A percentile compares a stretch with the other conserved stretches of the same genome.
Evolutionary conservation across 2,888 invertebrate species (phyloP).

Genomic region (Pheosia gnoma): DNA sequence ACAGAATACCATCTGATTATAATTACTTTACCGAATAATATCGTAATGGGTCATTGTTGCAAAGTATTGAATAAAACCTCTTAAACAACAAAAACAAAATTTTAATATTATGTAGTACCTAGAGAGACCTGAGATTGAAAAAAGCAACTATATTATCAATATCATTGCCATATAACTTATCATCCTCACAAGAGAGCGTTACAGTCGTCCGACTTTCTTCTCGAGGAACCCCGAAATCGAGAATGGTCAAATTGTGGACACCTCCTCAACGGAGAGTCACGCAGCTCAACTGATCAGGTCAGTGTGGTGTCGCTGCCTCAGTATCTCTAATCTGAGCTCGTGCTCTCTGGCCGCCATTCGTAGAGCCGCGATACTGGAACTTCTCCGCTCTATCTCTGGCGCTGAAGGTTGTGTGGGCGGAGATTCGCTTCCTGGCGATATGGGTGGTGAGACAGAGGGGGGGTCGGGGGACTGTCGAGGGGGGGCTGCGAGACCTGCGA

Average conservation of each 20-base stretch:
- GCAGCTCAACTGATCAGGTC: constrained; percentile 90
- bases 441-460: constrained; percentile 82
- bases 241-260: neutral
- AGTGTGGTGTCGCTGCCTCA: constrained; percentile 89
- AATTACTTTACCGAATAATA: no score
- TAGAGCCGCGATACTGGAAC: constrained; percentile 94
- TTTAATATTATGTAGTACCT: no score
- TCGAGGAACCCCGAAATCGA: no score
- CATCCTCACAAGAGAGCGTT: neutral
- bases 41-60: no score
- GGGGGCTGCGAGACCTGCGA: constrained; percentile 74
- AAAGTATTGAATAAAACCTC: no score
- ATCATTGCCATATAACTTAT: neutral
- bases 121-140: no score
- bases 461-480: constrained; percentile 77
- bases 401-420: constrained; percentile 75
- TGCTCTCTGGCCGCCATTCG: constrained; percentile 95
- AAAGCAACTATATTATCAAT: no score
- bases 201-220: neutral
- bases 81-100: no score
- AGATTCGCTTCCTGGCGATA: constrained; percentile 80
- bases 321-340: constrained; percentile 92
- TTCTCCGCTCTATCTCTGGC: constrained; percentile 91
- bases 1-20: no score
- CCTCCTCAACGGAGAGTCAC: constrained; percentile 11